Evolutionary conservation across 2,113 vertebrate genomes (phyloP).

Genomic region (Orycteropus afer): DNA sequence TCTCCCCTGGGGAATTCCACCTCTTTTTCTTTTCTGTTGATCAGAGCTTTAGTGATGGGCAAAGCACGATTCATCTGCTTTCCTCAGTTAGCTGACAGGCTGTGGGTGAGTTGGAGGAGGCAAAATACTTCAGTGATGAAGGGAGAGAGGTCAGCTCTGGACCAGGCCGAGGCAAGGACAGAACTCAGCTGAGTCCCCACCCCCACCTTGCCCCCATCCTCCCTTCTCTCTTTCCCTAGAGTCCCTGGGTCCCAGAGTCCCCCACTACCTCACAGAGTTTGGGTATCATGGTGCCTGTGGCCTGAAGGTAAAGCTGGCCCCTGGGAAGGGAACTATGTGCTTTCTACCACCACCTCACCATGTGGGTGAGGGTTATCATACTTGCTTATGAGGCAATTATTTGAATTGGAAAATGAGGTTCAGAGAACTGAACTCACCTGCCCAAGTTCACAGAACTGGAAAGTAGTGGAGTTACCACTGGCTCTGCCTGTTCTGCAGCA

Average conservation of each 20-base stretch:
- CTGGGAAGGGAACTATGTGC: fast-evolving
- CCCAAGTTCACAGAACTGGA: neutral
- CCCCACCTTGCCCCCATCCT: neutral
- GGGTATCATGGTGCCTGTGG: neutral
- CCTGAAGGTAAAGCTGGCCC: neutral
- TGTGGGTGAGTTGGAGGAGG: neutral
- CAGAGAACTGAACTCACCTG: neutral
- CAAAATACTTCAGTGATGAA: neutral
- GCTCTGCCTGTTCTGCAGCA: neutral
- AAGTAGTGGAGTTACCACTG: neutral
- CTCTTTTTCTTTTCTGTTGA: neutral
- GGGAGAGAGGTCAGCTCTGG: neutral
- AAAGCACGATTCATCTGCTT: neutral
- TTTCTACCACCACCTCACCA: fast-evolving
- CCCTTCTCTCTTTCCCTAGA: neutral
- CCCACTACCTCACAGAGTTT: neutral
- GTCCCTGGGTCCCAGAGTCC: neutral
- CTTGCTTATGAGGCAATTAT: too few species aligned
- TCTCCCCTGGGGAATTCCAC: neutral
- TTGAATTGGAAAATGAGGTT: neutral
- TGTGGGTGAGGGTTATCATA: too few species aligned
- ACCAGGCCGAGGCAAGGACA: neutral
- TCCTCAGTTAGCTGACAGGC: neutral
- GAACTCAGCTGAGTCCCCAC: neutral
- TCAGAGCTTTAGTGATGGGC: neutral